Base-by-base conservation (phyloP, 2,797 vertebrate species). In the Stomatorhinus walkeri region DNA sequence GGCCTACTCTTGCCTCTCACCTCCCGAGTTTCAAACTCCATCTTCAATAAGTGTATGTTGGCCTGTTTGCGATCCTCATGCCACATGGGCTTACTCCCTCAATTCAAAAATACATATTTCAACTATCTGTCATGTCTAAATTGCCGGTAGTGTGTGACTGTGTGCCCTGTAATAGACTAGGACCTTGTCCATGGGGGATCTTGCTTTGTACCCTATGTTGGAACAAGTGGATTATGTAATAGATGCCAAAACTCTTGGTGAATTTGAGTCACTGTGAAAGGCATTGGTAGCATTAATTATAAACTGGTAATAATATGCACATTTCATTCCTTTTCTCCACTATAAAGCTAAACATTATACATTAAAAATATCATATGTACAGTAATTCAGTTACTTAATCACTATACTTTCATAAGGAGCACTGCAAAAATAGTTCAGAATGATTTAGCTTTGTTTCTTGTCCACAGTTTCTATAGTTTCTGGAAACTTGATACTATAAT, bases 401-500 rank as follows among this genome's bases (percentile, higher is more conserved):
- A 48, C 19, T 3, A 24, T 89, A 91, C 90, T 89, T 92, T 92
- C 90, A 91, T 88, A 89, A 89, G 40, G 48, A 90, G 59, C 89
- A 88, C 32, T 79, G 88, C 54, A 87, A 48, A 87, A 68, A 40
- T 68, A 16, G 49, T 8, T 49, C 88, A 91, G 91, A 93, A 92
- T 92, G 87, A 76, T 40, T 76, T 76, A 87, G 87, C 91, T 91
- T 91, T 81, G 88, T 88, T 92, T 90, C 93, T 93, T 92, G 91
- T 94, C 92, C 94, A 89, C 89, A 22, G 90, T 88, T 91, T 92
- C 90, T 93, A 91, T 93, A 92, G 92, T 94, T 94, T 91, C 87
- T 6, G 85, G 94, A 94, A 95, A 96, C 92, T 43, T 90, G 92
- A 95, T 92, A 93, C 91, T 90, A 91, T 93, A 93, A 95, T 94